Evolutionary conservation across 2,797 vertebrate species (phyloP), one percentile per base, ranked within the genome.

Genomic region (Sebastes variabilis): DNA sequence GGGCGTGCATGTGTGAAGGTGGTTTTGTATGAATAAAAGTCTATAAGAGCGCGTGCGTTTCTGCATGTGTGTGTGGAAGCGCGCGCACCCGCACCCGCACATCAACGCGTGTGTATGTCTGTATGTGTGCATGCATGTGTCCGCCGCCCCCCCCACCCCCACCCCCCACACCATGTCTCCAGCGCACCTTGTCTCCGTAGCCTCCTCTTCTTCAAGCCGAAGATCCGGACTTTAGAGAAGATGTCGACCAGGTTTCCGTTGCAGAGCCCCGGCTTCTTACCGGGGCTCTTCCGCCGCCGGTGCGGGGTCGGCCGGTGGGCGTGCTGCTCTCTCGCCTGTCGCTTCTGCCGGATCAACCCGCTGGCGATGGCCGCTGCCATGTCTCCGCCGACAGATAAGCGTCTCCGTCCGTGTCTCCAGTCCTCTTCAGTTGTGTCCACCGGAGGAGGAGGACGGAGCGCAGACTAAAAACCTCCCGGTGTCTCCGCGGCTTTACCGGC

Each of bases 191-290:
- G 97, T 92, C 97, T 96, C 95, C 97, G 95, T 95, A 98, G 96
- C 91, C 97, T 95, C 88, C 97, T 94, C 94, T 98, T 98, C 96
- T 97, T 98, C 94, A 98, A 91, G 81, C 97, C 97, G 91, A 98
- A 98, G 94, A 98, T 98, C 94, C 97, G 97, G 94, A 98, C 97
- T 97, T 98, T 98, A 93, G 97, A 98, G 96, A 98, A 98, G 93
- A 98, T 98, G 93, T 98, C 97, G 95, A 98, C 97, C 95, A 98
- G 96, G 96, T 97, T 98, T 67, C 97, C 96, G 91, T 97, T 98
- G 96, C 97, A 98, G 72, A 98, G 95, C 90, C 97, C 97, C 90
- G 96, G 96, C 92, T 97, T 98, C 94, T 97, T 98, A 88, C 96
- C 97, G 89, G 97, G 97, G 96, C 97, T 98, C 94, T 96, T 97